Conservation (phyloP, 2,888 invertebrate genomes). For the Sinopyrophorus schimmeli region DNA sequence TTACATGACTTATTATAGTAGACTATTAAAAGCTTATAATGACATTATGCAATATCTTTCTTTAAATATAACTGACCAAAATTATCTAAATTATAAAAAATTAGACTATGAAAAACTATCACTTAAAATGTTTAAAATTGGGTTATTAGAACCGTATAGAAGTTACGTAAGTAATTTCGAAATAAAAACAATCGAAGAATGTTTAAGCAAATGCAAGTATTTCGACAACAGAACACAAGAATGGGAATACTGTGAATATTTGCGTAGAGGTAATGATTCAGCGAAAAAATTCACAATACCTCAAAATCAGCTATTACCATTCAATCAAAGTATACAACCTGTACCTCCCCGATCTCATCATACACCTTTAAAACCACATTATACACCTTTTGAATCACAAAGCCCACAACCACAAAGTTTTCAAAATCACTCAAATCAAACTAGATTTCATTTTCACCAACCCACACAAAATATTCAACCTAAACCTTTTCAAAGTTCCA, state of each 20-base stretch:
- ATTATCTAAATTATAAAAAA: constrained; percentile 2
- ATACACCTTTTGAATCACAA: too few species aligned
- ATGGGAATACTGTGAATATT: background rate
- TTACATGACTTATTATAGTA: constrained; percentile 6
- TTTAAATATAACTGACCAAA: background rate
- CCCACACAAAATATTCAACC: background rate
- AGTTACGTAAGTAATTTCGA: background rate
- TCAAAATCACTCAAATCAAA: too few species aligned
- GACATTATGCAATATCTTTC: constrained; percentile 4
- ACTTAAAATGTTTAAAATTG: background rate
- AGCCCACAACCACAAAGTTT: too few species aligned
- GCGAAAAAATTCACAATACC: too few species aligned
- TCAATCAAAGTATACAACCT: too few species aligned
- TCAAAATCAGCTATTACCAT: too few species aligned
- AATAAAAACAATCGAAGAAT: background rate
- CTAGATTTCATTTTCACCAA: too few species aligned
- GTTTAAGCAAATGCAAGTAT: background rate
- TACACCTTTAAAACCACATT: too few species aligned
- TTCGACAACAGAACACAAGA: constrained; percentile 2
- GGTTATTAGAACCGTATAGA: background rate
- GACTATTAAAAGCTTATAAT: constrained; percentile 1
- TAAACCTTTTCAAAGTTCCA: background rate
- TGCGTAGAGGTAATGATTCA: too few species aligned
- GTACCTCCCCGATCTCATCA: too few species aligned
- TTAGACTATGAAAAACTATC: background rate